Evolutionary conservation across 2,797 vertebrate genomes (phyloP), one percentile per base, ranked within the genome.

Genomic region (Phataginus tricuspis): DNA sequence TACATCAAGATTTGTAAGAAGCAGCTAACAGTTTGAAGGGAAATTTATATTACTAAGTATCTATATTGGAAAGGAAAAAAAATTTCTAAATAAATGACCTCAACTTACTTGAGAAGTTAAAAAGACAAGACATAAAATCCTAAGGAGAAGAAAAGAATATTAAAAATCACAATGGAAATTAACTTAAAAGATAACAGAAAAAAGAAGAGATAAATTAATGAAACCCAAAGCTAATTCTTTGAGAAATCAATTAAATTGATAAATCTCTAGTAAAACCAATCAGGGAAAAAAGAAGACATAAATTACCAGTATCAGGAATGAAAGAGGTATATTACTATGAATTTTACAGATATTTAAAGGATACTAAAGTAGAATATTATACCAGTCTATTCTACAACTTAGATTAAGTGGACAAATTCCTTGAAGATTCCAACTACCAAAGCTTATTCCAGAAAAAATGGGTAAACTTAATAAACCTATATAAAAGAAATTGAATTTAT

Each of bases 401-500:
- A 12, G 2, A 71, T 66, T 75, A 95, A 85, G 83, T 74, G 59
- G 27, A 63, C 37, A 96, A n/a, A 82, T 90, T 83, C 74, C 37
- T 92, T 92, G 4, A 90, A 95, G 75, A 66, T 82, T 66, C 14
- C 90, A 83, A 86, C 45, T 86, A 78, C 14, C 27, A 90, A 92
- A 61, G 15, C 10, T 90, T 42, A 74, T 95, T 97, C 34, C 84
- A 88, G 45, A 93, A 74, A 45, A 97, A 39, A 61, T 83, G 74
- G 42, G 42, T 87, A 91, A 42, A 19, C 37, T 91, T 74, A 93
- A 55, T 68, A 84, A 55, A 27, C 7, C 13, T 84, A 7, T 31
- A 39, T 55, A 68, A 91, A 77, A 91, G 21, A 61, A 49, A 80
- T 18, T 78, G 61, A 82, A 29, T 51, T 64, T 64, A 39, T 71